These are phyloP conservation scores for Prochilodus magdalenae DNA, from an alignment of 2,113 vertebrate species.

Conservation along the genomic window DNA sequence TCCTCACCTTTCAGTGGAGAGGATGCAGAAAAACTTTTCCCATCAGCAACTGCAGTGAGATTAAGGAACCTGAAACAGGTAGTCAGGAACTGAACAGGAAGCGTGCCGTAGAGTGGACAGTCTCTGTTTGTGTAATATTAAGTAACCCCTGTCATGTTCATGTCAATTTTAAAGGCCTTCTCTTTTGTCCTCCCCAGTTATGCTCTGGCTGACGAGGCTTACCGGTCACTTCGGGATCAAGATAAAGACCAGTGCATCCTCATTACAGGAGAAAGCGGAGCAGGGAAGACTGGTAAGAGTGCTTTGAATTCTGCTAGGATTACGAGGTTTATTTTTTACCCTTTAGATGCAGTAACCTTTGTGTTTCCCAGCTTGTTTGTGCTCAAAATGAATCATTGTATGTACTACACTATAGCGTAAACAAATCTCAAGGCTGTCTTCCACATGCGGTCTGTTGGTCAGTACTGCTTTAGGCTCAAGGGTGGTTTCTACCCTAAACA, in stretches of 20 bases:
- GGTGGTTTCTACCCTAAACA: background rate
- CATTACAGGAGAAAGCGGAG: slow-evolving; percentile 97
- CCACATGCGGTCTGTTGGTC: background rate
- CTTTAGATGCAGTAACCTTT: no score
- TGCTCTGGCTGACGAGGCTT: slow-evolving; percentile 95
- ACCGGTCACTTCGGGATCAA: slow-evolving; percentile 96
- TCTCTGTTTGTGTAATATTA: background rate
- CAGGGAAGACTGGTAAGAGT: slow-evolving; percentile 93
- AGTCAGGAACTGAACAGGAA: background rate
- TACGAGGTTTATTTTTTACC: background rate
- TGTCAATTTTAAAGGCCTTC: background rate
- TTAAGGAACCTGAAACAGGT: background rate
- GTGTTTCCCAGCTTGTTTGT: background rate
- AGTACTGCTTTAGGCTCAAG: background rate
- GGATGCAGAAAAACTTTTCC: background rate
- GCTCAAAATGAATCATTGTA: background rate
- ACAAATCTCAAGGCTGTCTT: background rate
- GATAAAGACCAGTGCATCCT: slow-evolving; percentile 99
- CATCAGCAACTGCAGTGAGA: background rate
- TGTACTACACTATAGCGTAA: background rate
- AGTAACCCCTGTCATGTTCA: background rate
- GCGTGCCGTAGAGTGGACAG: background rate
- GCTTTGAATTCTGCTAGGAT: background rate
- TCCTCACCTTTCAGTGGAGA: background rate
- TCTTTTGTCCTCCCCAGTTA: slow-evolving; percentile 81